Conservation (phyloP, 2,797 vertebrate genomes). For the Dermochelys coriacea region DNA sequence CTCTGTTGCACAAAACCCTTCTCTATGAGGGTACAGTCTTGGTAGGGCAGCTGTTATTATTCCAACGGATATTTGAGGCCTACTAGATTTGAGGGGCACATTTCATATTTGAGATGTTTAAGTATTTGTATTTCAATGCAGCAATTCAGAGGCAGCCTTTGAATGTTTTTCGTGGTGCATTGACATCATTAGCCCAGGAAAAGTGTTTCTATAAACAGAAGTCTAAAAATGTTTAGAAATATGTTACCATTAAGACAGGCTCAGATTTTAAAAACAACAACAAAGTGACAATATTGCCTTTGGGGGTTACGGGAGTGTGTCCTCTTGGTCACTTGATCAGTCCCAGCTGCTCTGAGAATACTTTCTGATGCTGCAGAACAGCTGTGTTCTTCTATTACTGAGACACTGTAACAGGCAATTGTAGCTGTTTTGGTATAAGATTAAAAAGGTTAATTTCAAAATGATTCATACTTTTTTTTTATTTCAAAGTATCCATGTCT, state of each 20-base stretch:
- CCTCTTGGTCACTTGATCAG: accelerated
- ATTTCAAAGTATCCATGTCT: background rate
- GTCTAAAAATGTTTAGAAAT: conserved; percentile 13
- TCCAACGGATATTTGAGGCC: background rate
- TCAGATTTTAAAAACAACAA: background rate
- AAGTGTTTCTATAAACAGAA: background rate
- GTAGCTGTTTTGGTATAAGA: background rate
- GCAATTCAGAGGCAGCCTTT: background rate
- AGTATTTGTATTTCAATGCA: background rate
- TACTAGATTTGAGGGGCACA: background rate
- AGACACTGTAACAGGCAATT: background rate
- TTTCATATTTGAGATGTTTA: background rate
- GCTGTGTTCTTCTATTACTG: background rate
- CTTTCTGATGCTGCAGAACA: background rate
- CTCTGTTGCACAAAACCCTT: conserved; percentile 38
- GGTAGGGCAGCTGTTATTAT: background rate
- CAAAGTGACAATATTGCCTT: background rate
- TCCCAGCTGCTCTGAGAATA: accelerated
- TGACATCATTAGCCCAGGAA: conserved; percentile 3
- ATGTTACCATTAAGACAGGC: background rate
- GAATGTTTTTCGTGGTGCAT: background rate
- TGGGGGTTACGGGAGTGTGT: background rate
- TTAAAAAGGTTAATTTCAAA: background rate
- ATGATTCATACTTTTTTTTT: background rate
- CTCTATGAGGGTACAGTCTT: background rate